Conservation (phyloP, 1,140 invertebrate genomes). For the Drosophila subpulchrella region DNA sequence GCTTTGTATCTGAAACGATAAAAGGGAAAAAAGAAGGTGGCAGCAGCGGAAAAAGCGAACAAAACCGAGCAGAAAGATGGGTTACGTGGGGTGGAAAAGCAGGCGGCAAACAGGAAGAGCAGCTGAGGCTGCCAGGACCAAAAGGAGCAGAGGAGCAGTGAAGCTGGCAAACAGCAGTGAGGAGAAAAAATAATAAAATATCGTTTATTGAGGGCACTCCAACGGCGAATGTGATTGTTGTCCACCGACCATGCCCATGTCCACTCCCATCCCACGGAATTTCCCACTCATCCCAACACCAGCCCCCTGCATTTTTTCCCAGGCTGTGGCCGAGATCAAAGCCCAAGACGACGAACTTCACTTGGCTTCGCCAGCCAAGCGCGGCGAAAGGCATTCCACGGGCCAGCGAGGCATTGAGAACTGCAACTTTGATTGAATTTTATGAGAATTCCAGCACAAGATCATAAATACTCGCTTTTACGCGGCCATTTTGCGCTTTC, state of each 20-base stretch:
- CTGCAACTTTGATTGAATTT: constrained; percentile 54
- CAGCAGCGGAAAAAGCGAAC: constrained; percentile 28
- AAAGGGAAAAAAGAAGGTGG: constrained; percentile 33
- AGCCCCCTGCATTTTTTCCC: neutral
- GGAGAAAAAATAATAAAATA: constrained; percentile 71
- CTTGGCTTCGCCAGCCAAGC: constrained; percentile 12
- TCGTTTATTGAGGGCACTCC: constrained; percentile 72
- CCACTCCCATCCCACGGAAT: constrained; percentile 1
- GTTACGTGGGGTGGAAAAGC: neutral
- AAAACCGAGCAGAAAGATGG: constrained; percentile 41
- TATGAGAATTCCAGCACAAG: constrained; percentile 32
- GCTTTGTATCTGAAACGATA: constrained; percentile 81
- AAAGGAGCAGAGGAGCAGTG: constrained; percentile 10
- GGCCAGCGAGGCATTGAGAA: constrained; percentile 3
- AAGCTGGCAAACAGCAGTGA: constrained; percentile 8
- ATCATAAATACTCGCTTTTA: constrained; percentile 52
- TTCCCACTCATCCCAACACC: constrained; percentile 3
- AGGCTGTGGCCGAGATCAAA: constrained; percentile 27
- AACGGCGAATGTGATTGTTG: constrained; percentile 61
- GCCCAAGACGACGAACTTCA: constrained; percentile 37
- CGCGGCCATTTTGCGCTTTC: constrained; percentile 29
- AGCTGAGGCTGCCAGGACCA: constrained; percentile 3
- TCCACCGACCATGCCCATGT: constrained; percentile 14
- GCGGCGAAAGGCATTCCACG: constrained; percentile 23
- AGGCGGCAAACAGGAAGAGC: neutral